Percentiles rank a stretch among this genome's conserved stretches.
These are phyloP conservation scores for Aldrovandia affinis DNA, from an alignment of 2,797 vertebrate species.

Conservation along the genomic window DNA sequence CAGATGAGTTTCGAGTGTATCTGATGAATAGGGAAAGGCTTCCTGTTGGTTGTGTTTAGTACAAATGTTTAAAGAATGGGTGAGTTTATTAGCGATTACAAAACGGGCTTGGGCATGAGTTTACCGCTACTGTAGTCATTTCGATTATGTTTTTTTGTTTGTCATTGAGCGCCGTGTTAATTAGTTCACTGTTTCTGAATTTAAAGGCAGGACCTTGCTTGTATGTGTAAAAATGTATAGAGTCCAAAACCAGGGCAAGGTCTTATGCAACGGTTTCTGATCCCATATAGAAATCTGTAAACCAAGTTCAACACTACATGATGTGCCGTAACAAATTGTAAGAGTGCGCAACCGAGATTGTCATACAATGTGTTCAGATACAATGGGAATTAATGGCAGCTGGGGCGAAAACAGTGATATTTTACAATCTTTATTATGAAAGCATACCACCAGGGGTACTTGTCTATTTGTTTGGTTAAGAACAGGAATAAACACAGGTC, in stretches of 20 bases:
- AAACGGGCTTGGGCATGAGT: neutral
- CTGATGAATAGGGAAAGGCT: neutral
- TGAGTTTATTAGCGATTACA: neutral
- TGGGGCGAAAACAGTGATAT: neutral
- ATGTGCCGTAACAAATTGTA: neutral
- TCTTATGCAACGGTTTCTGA: neutral
- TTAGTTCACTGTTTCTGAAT: neutral
- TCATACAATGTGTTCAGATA: neutral
- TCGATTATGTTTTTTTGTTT: no score
- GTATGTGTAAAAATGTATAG: neutral
- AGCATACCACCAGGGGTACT: conserved; percentile 25
- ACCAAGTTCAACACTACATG: neutral
- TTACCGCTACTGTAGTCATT: no score
- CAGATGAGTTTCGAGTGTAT: neutral
- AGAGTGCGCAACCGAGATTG: neutral
- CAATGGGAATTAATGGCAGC: conserved; percentile 7
- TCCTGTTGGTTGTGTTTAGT: neutral
- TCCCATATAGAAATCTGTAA: neutral
- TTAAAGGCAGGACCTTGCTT: neutral
- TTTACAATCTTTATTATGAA: conserved; percentile 30
- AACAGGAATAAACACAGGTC: conserved; percentile 31
- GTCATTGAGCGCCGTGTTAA: no score
- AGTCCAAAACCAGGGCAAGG: neutral
- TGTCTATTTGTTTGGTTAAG: conserved; percentile 22
- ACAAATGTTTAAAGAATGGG: neutral